Base-by-base conservation (phyloP, 1,140 invertebrate species). In the Sarcophaga peregrina region DNA sequence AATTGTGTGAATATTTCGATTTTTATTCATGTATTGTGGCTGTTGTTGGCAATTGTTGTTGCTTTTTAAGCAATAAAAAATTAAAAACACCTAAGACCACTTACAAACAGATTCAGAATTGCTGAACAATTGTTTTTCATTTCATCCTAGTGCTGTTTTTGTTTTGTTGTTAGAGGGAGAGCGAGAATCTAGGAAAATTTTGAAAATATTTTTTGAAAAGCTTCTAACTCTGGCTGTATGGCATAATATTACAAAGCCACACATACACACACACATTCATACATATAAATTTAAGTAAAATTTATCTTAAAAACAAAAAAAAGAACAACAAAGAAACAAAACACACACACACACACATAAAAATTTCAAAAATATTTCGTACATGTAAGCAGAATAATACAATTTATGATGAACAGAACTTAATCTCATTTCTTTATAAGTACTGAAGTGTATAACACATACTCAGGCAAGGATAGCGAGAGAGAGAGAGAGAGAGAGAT, bases 301-400 rank as follows among this genome's bases (percentile, higher is more conserved):
- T 37, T 37, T 37, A 2, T 37, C 1, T 2, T 37, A 37, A 37
- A 37, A 37, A 37, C 25, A 4, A 37, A 37, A 37, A n/a, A 37
- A 37, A 37, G 25, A 37, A 37, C 25, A 37, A 37, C 25, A 37
- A 37, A 37, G 4, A 37, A 37, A 4, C 25, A 37, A 37, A 37
- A 62, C 54, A 58, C 15, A 58, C 13, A 58, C 54, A n/a, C 0
- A 62, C 4, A 62, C 2, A 15, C 54, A 62, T 2, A 62, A 58
- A 58, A 58, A 58, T 7, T 58, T 7, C 54, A 15, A 58, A 58
- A n/a, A 58, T 20, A 68, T 68, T 68, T 68, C 17, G 62, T 68
- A 68, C 20, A 68, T 68, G 62, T 68, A 68, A 68, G 62, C 62
- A 68, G 10, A 68, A 68, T 68, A 68, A 20, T n/a, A 68, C n/a